phyloP scores from a whole-genome alignment of 2,113 vertebrate genomes.

The Sylvia atricapilla region DNA sequence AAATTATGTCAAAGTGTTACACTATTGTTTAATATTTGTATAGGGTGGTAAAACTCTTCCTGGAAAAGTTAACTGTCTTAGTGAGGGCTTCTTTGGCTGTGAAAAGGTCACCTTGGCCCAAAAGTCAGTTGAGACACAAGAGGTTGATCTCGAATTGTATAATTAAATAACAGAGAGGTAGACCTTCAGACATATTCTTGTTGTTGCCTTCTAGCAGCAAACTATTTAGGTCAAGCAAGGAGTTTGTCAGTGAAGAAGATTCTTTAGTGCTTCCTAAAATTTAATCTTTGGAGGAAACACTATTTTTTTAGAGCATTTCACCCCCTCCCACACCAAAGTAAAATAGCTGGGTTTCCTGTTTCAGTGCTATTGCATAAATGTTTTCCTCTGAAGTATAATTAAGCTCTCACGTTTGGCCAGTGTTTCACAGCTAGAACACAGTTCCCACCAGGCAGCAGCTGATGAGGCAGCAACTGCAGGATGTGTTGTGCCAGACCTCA shows the following conservation, averaged over 20 bases:
- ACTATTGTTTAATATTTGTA: neutral
- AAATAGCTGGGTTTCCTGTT: neutral
- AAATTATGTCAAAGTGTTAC: neutral
- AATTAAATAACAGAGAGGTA: neutral
- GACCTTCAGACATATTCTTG: neutral
- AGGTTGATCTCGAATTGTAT: neutral
- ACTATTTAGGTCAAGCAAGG: constrained; percentile 19
- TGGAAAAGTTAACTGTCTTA: neutral
- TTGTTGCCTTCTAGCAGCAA: neutral
- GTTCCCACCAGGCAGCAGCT: neutral
- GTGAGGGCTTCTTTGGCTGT: neutral
- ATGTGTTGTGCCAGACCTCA: neutral
- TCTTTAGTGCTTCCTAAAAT: neutral
- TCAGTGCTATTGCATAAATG: neutral
- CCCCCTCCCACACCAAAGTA: neutral
- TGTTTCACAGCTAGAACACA: neutral
- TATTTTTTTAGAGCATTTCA: neutral
- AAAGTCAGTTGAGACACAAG: neutral
- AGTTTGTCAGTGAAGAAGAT: neutral
- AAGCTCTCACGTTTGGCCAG: neutral
- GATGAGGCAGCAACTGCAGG: neutral
- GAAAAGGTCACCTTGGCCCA: constrained; percentile 13
- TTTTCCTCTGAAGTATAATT: neutral
- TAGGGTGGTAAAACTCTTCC: neutral
- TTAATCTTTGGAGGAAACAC: neutral